Conservation (phyloP, 2,888 invertebrate genomes). For the Acanthococcus lagerstroemiae region DNA sequence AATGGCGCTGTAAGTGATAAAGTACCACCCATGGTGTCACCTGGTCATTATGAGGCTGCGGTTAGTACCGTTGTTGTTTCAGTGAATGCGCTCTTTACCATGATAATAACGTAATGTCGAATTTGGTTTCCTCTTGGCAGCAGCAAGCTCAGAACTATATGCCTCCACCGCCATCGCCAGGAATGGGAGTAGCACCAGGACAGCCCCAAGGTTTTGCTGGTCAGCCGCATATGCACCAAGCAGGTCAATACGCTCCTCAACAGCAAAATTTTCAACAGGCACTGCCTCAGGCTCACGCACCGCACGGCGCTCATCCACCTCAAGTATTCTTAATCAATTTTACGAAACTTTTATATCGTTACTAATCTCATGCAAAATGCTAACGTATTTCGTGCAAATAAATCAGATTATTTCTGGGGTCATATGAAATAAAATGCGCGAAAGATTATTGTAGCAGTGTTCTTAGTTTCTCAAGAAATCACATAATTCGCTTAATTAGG, state of each 20-base stretch:
- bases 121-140: not conserved
- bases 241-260: not conserved
- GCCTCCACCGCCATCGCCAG: not conserved
- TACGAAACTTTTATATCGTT: too few relatives aligned
- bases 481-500: too few relatives aligned
- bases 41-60: not conserved
- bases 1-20: too few relatives aligned
- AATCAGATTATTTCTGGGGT: not conserved
- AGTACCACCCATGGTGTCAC: not conserved
- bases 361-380: too few relatives aligned
- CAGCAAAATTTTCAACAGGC: not conserved
- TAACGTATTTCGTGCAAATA: too few relatives aligned
- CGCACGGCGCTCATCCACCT: not conserved
- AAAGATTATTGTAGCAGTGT: not conserved
- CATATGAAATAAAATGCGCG: too few relatives aligned
- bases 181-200: not conserved
- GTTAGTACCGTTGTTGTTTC: too few relatives aligned
- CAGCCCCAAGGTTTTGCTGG: not conserved
- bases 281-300: not conserved
- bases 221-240: too few relatives aligned
- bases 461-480: too few relatives aligned
- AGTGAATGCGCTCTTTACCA: too few relatives aligned
- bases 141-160: not conserved
- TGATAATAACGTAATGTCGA: too few relatives aligned
- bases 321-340: not conserved